Base-by-base conservation (phyloP, 2,797 vertebrate genomes). In the Australoheros facetus region DNA sequence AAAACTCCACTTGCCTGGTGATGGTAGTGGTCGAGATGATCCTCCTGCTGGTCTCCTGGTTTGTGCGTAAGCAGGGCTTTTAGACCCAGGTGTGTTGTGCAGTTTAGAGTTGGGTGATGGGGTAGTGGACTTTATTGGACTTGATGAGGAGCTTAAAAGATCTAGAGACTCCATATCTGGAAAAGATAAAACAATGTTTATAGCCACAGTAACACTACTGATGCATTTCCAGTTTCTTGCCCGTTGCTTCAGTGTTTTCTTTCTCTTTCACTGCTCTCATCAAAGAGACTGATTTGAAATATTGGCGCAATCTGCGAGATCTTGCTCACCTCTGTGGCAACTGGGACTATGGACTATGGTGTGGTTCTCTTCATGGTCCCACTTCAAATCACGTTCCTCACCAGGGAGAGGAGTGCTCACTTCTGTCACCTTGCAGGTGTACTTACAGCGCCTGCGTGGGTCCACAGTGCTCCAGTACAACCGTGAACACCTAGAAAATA, bases 391-490 rank as follows among this genome's bases (percentile, higher is more conserved):
- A 0, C 90, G 93, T 45, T 95, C 94, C 78, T 96, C 95, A 59
- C 95, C 95, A 0, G 91, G 95, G 9, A 96, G 95, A 78, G 96
- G 96, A 0, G 96, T 96, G 73, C 94, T 96, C 73, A 96, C 95
- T 82, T 98, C 97, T 4, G 95, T 95, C 81, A 98, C 96, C 77
- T 95, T 96, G 85, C 97, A 98, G 77, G 96, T 97, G 94, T 98
- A 98, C 89, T 91, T 96, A 86, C 97, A 98, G 82, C 94, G 96
- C 70, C 94, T 95, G 53, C 96, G 95, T n/a, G 97, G 97, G 82
- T 98, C 97, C 80, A 97, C 93, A 0, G 97, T 98, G 95, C 97
- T 98, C 97, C 97, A 98, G 82, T 97, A 98, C 87, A 97, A 94
- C 9, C 97, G 96, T 48, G 97, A 97, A 79, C 97, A 98, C 90